Evolutionary conservation across 1,140 invertebrate species (phyloP).

Genomic region (Solenopsis invicta): DNA sequence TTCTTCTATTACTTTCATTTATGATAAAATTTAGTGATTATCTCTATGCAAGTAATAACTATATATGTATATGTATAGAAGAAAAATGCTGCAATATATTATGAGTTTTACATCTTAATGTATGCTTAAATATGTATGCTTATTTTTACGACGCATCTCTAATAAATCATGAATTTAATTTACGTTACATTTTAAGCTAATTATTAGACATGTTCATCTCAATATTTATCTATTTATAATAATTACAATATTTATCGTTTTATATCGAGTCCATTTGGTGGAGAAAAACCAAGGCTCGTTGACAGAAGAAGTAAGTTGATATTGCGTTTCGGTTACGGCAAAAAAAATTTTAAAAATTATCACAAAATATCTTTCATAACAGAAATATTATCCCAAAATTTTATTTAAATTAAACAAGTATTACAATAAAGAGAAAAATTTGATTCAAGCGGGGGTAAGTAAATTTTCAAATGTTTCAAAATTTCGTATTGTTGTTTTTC

Average conservation of each 20-base stretch:
- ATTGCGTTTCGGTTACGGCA: too few species aligned
- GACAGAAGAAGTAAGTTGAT: too few species aligned
- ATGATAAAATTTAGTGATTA: not conserved
- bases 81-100: not conserved
- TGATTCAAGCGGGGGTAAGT: too few species aligned
- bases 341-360: too few species aligned
- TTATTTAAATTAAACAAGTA: too few species aligned
- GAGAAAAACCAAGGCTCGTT: too few species aligned
- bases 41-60: not conserved
- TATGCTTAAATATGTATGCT: not conserved
- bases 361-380: too few species aligned
- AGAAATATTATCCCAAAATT: too few species aligned
- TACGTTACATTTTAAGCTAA: not conserved
- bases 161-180: not conserved
- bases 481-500: too few species aligned
- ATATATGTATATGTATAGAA: not conserved
- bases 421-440: too few species aligned
- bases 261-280: not conserved
- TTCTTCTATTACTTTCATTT: not conserved
- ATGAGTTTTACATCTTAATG: not conserved
- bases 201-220: not conserved
- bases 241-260: not conserved
- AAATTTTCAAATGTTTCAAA: too few species aligned
- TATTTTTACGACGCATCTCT: not conserved
- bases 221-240: not conserved